phyloP scores from a whole-genome alignment of 1,140 invertebrate species.

The Aphaenogaster rudis region DNA sequence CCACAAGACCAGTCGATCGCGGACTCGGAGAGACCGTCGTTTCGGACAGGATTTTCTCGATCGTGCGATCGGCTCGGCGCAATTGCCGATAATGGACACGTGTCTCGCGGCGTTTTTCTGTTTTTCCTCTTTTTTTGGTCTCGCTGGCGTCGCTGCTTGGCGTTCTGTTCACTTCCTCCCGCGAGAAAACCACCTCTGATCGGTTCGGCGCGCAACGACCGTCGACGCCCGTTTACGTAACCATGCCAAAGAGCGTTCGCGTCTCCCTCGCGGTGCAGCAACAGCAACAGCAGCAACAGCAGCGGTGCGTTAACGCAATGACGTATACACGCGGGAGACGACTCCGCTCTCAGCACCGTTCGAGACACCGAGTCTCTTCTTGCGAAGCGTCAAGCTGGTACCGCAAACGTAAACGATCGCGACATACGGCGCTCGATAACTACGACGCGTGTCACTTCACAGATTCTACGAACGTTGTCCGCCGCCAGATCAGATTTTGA shows the following conservation, averaged over 20 bases:
- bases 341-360: background rate
- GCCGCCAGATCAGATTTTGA: background rate
- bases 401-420: background rate
- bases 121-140: background rate
- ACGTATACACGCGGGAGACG: background rate
- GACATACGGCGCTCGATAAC: constrained; percentile 9
- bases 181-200: constrained; percentile 57
- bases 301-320: background rate
- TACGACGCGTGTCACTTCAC: constrained; percentile 1
- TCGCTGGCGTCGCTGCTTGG: constrained; percentile 33
- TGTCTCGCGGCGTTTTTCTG: background rate
- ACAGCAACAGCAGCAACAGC: background rate
- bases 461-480: background rate
- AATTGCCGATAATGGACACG: constrained; percentile 22
- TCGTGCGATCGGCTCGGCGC: background rate
- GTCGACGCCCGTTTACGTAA: constrained; percentile 60
- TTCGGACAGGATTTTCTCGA: constrained; percentile 24
- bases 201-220: constrained; percentile 15
- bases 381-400: background rate
- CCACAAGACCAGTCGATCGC: background rate
- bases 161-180: constrained; percentile 56
- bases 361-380: background rate
- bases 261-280: background rate
- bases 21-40: constrained; percentile 20
- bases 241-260: constrained; percentile 44